Base-by-base conservation (phyloP, 2,888 invertebrate genomes). In the Xanthostigma xanthostigma region DNA sequence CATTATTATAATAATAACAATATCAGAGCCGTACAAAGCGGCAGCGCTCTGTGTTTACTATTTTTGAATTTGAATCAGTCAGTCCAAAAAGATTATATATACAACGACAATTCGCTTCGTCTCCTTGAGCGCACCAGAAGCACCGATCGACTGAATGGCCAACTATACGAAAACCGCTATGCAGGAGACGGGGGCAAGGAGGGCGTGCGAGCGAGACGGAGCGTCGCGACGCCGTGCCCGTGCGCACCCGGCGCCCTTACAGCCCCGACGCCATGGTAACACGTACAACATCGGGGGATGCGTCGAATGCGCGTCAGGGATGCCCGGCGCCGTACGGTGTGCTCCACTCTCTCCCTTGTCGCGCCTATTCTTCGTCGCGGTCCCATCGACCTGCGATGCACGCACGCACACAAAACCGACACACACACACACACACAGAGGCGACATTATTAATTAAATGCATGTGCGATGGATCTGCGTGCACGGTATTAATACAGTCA, bases 201-300 rank as follows among this genome's bases (percentile, higher is more conserved):
- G 57, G 61, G 57, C 67, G 69, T 69, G 64, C 60, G 70, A 65
- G 69, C 66, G 67, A 62, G 66, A 68, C 70, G 71, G 71, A 74
- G 73, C 73, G 73, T 71, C 65, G 67, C 65, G 61, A 64, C 65
- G 53, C 60, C 62, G 61, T 62, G 70, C 62, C 48, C 56, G 48
- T 48, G 55, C 42, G 64, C 68, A 64, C 62, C 66, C 59, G 58
- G 60, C 66, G 60, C 66, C 27, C 27, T 27, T 27, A 27, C 27
- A 27, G 62, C 61, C 67, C 62, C 63, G 66, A 61, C 65, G 64
- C 63, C 64, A 65, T 66, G 64, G 65, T 62, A 64, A 67, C 66
- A 58, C 59, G 56, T 58, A 41, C 39, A 49, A 45, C 64, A 64
- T 65, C 67, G 66, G 57, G n/a, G 58, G 54, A 58, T 54, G 58